A percentile compares a stretch with the other conserved stretches of the same genome.
Conservation (phyloP, 92 coral and sea anemone species). For the Virgularia gustaviana region DNA sequence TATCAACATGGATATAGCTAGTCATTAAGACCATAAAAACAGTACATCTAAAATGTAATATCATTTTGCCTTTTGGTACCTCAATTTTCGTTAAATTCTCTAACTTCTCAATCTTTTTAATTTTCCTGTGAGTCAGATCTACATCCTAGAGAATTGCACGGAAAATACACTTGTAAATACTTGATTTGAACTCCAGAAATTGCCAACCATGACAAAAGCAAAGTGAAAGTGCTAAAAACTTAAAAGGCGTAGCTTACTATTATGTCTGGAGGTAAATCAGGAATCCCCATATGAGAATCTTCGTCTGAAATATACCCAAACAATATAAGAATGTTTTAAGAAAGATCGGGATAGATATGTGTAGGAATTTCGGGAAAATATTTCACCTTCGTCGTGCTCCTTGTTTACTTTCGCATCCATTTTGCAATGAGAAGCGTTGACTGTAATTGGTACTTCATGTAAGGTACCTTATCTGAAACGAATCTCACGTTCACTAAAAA, state of each 20-base stretch:
- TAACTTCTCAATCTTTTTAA: conserved; percentile 78
- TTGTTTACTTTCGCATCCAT: neutral
- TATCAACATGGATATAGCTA: no score
- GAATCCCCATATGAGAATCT: conserved; percentile 17
- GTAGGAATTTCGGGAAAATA: no score
- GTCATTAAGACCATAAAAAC: no score
- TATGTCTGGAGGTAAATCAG: conserved; percentile 17
- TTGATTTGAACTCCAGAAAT: neutral
- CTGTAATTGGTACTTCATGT: no score
- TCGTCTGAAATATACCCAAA: conserved; percentile 16
- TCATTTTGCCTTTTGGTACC: conserved; percentile 14
- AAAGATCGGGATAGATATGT: no score
- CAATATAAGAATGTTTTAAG: neutral
- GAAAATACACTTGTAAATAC: no score
- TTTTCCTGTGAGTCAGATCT: conserved; percentile 86
- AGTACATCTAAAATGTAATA: no score
- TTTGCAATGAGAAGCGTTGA: no score
- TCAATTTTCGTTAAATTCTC: conserved; percentile 32
- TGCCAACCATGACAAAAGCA: neutral
- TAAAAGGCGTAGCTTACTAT: neutral
- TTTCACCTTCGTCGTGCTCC: neutral
- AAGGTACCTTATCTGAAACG: no score
- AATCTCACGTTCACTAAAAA: no score
- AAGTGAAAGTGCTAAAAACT: no score
- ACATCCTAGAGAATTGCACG: conserved; percentile 59